Base-by-base conservation (phyloP, 2,888 invertebrate species). In the Synergus laeviventris region DNA sequence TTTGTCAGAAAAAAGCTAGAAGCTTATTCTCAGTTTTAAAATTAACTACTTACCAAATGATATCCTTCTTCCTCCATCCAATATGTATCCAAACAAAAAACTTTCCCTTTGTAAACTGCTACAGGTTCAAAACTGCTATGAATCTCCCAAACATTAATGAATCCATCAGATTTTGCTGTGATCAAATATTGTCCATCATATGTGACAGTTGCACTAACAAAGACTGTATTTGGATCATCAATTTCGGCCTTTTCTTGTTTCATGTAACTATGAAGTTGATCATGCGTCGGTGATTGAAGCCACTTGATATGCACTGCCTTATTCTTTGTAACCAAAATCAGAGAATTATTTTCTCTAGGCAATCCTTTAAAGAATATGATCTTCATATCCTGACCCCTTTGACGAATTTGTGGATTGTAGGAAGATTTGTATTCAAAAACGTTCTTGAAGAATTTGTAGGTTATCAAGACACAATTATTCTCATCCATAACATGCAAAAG, bases 181-280 rank as follows among this genome's bases (percentile, higher is more conserved):
- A 92, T 89, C 73, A 92, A 85, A 83, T 91, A 92, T 60, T 87
- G 84, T 2, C 91, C 91, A 82, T 92, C 92, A 56, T 90, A 86
- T 4, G 92, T 92, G 38, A 92, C 84, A 2, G 91, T 87, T 18
- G 91, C 91, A 75, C 90, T 91, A 39, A 87, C 85, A 76, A 88
- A 91, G 75, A 78, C 77, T 3, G 82, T 81, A 60, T 86, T 82
- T n/a, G 84, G 78, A 73, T 84, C 80, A 36, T 86, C 84, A 31
- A 87, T 84, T 21, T 79, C 79, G 5, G 84, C 84, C 74, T 84
- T 83, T 31, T 76, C 70, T 45, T 83, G 83, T 59, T 86, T 87
- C 3, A 75, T 82, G 21, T 86, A 89, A 74, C 81, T 86, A 36
- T 86, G 83, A 31, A 87, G 84, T 36, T 84, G 81, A 36, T 81